Base-by-base conservation (phyloP, 2,888 invertebrate genomes). In the Ceraclea dissimilis region DNA sequence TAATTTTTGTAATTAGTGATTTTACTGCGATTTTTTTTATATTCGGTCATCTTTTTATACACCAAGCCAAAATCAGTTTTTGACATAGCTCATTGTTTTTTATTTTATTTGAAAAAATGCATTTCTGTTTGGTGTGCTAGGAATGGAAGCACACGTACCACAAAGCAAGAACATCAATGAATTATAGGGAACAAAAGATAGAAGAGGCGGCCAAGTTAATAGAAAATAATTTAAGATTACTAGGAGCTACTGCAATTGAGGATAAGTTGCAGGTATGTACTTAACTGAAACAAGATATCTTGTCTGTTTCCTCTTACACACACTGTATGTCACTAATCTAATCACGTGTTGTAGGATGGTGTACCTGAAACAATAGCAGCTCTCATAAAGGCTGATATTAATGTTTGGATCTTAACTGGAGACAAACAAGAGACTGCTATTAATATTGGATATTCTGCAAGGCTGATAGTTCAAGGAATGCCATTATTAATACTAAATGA, bases 381-480 rank as follows among this genome's bases (percentile, higher is more conserved):
- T 19, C 79, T 99, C 43, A 78, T 94, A 56, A 88, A 90, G 69
- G 99, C 99, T 13, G 94, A 93, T 70, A 96, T 97, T 65, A 86
- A 87, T 70, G 84, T 99, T 62, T 99, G 99, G 99, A 92, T 99
- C 56, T 77, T 99, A 66, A 99, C 99, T 1, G 99, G 99, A 2
- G 99, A 99, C 76, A 99, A 99, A 73, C 95, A 97, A 74, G 99
- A 99, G 77, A 99, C 99, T 19, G 99, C 99, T 64, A 96, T 99
- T 67, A 99, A 99, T 75, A 99, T 99, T 69, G 98, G 96, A 49
- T 93, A 95, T 73, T 95, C 97, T 1, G 93, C 94, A 67, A 82
- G 83, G 58, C 82, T 98, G 63, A 84, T 98, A 58, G 83, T 86
- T 56, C 82, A 88, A 67, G 82, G 84, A 65, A 95, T 93, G 88